Percentiles rank a stretch among this genome's conserved stretches.
Conservation (phyloP, 2,797 vertebrate species). For the Prionace glauca region DNA sequence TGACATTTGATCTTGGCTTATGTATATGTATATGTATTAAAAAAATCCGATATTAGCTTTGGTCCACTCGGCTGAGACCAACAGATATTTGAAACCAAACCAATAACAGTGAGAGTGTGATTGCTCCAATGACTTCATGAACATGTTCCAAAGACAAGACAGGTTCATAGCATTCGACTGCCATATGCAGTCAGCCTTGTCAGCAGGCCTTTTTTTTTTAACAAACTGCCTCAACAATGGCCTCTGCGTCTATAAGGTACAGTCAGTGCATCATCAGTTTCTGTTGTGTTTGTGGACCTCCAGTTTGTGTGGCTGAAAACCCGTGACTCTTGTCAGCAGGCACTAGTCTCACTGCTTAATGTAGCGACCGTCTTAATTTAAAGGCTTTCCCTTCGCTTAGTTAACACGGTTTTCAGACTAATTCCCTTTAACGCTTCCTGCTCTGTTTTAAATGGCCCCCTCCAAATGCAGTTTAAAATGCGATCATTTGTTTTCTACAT, state of each 20-base stretch:
- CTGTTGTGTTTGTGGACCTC: constrained; percentile 9
- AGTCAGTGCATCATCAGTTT: background rate
- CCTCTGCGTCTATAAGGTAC: background rate
- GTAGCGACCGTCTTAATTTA: background rate
- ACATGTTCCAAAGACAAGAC: background rate
- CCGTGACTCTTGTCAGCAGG: background rate
- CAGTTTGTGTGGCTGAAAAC: background rate
- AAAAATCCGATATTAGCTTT: background rate
- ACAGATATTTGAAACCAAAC: background rate
- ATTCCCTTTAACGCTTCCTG: background rate
- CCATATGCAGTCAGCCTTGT: background rate
- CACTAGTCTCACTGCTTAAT: background rate
- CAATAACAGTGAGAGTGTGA: constrained; percentile 9
- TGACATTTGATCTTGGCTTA: background rate
- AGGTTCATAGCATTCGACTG: background rate
- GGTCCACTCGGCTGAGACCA: background rate
- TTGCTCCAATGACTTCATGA: background rate
- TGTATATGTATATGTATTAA: background rate
- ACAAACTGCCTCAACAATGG: constrained; percentile 16
- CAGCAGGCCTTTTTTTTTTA: background rate
- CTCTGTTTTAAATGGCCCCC: background rate
- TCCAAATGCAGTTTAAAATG: background rate
- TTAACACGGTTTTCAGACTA: background rate
- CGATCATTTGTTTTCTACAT: background rate
- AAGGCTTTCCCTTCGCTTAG: background rate